Base-by-base conservation (phyloP, 1,140 invertebrate genomes). In the Brachionus manjavacas region DNA sequence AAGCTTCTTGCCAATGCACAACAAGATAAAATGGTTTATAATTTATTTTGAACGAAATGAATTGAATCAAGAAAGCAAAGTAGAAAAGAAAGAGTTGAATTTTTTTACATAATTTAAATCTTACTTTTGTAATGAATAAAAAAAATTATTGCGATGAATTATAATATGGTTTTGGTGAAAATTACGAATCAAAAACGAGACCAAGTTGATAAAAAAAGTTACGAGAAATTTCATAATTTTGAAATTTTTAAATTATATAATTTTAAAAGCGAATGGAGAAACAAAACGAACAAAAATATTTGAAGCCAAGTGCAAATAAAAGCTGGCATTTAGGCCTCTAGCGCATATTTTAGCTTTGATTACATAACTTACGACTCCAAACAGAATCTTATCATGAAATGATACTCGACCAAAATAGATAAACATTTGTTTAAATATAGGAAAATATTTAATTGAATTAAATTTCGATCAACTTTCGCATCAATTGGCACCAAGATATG, bases 51-150 rank as follows among this genome's bases (percentile, higher is more conserved):
- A 60, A 60, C 52, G 52, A 60, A 60, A 23, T 9, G 52, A 60
- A 60, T 60, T 20, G 52, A 60, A 60, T 60, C 20, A 60, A 60
- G 52, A 60, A 20, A 60, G 52, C 52, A 60, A 23, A 60, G 52
- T 23, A 60, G n/a, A 60, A 23, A 60, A 23, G 20, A 60, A 60
- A 60, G 20, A 20, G 16, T 25, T n/a, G 20, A 55, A 20, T 60
- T 60, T 60, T 60, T 60, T 60, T 60, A 60, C 52, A 60, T 60
- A 60, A 60, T 60, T 60, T 60, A 60, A 60, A 60, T 60, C 52
- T 60, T 60, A 23, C 16, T 60, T 60, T 60, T 60, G 52, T 60
- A 60, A 20, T 60, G 52, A 60, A 60, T 2, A 28, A 60, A 60
- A 60, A 60, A 60, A 60, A 60, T 60, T 23, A 60, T 60, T 60